Percentiles rank a stretch among this genome's conserved stretches.
These are phyloP conservation scores for Pipistrellus pipistrellus DNA, from an alignment of 2,797 vertebrate species.

Conservation along the genomic window DNA sequence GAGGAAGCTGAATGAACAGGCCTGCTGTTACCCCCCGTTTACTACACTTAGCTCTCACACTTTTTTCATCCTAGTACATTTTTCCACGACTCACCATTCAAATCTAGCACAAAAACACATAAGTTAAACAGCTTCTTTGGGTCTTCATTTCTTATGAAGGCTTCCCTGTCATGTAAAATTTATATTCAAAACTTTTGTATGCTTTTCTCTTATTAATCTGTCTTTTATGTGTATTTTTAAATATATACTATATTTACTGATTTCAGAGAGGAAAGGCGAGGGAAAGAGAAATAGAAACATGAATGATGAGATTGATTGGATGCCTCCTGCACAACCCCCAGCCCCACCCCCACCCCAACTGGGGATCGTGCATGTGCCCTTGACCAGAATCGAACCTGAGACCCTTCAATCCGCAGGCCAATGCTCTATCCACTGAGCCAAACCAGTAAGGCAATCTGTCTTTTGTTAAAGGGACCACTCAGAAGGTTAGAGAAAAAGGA, in stretches of 20 bases:
- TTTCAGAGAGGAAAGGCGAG: too few species aligned
- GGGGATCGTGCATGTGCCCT: too few species aligned
- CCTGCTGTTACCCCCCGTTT: not conserved
- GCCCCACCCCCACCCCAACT: too few species aligned
- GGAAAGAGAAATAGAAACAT: too few species aligned
- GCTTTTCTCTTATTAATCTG: not conserved
- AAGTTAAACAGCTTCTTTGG: not conserved
- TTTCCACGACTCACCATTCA: not conserved
- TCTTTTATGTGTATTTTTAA: not conserved
- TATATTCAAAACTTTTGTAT: not conserved
- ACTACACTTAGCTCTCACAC: not conserved
- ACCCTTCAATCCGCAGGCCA: too few species aligned
- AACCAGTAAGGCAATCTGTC: not conserved
- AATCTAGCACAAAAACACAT: not conserved
- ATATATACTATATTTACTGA: too few species aligned
- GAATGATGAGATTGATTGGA: too few species aligned
- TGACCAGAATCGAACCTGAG: too few species aligned
- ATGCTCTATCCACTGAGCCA: too few species aligned
- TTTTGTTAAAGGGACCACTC: not conserved
- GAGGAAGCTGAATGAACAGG: not conserved
- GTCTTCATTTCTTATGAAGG: not conserved
- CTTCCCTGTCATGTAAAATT: not conserved
- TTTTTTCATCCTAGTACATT: not conserved
- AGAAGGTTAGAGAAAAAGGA: not conserved
- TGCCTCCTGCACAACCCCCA: too few species aligned